Evolutionary conservation across 2,113 vertebrate species (phyloP), one percentile per base, ranked within the genome.

Genomic region (Salvelinus alpinus): DNA sequence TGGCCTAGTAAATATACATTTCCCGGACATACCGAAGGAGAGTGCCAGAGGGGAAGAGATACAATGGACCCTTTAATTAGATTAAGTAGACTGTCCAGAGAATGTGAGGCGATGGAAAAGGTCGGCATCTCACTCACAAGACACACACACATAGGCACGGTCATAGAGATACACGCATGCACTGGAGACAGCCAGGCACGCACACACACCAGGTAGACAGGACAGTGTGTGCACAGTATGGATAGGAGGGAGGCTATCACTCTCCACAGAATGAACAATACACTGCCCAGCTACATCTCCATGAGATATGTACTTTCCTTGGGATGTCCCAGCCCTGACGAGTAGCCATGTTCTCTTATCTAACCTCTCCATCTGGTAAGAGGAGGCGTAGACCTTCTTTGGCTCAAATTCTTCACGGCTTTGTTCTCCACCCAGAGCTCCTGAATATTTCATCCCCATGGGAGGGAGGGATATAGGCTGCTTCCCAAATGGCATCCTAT

Each of bases 371-470:
- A 64, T 76, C 60, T 80, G 78, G 47, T 54, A 54, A 54, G 16
- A 54, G 51, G 51, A 54, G 51, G 51, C 51, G 16, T 14, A 18
- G 64, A 62, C 51, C 20, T n/a, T 31, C 47, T 67, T 54, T 76
- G n/a, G 71, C 27, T 60, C 24, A 69, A 74, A 73, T 69, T 73
- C 75, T 44, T 64, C 79, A 71, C 73, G 59, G 18, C 16, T 77
- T 72, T 73, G 24, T 64, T 80, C 73, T 76, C 71, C 27, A 20
- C 74, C 18, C 64, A 82, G 75, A 60, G 31, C 27, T 77, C 64
- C 67, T 92, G 71, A 90, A 91, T 90, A 89, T 88, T 91, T 92
- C 44, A 91, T 88, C 79, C 59, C 69, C 22, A 47, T 13, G 73
- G 81, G 48, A 67, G 64, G 70, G 84, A 62, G 78, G 73, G 20